Evolutionary conservation across 2,113 vertebrate genomes (phyloP).

Genomic region (Upupa epops): DNA sequence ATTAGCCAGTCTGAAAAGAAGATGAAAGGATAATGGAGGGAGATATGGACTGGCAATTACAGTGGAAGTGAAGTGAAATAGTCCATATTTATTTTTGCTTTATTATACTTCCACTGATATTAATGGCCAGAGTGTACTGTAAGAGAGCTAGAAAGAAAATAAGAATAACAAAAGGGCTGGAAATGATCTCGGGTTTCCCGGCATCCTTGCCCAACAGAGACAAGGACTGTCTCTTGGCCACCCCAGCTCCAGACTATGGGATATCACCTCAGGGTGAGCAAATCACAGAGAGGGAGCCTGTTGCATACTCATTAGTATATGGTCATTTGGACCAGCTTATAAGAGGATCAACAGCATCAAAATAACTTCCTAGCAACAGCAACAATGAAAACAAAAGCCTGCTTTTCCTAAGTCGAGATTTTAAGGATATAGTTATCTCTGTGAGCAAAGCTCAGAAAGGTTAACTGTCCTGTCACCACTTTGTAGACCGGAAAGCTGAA

Average conservation of each 20-base stretch:
- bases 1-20: conserved; percentile 39
- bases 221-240: rapidly evolving
- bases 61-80: conserved; percentile 15
- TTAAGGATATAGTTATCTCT: neutral
- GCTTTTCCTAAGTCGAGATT: neutral
- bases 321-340: neutral
- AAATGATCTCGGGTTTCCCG: neutral
- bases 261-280: neutral
- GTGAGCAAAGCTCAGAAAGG: neutral
- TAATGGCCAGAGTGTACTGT: neutral
- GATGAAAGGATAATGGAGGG: conserved; percentile 70
- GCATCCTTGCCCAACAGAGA: neutral
- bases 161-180: neutral
- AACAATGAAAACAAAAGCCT: neutral
- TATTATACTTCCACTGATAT: neutral
- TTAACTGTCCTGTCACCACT: neutral
- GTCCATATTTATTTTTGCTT: conserved; percentile 14
- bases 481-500: neutral
- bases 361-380: neutral
- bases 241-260: rapidly evolving
- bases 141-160: neutral
- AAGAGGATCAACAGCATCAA: neutral
- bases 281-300: neutral
- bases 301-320: too few relatives aligned
- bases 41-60: conserved; percentile 2